Evolutionary conservation across 2,797 vertebrate species (phyloP), one percentile per base, ranked within the genome.

Genomic region (Iguana delicatissima): DNA sequence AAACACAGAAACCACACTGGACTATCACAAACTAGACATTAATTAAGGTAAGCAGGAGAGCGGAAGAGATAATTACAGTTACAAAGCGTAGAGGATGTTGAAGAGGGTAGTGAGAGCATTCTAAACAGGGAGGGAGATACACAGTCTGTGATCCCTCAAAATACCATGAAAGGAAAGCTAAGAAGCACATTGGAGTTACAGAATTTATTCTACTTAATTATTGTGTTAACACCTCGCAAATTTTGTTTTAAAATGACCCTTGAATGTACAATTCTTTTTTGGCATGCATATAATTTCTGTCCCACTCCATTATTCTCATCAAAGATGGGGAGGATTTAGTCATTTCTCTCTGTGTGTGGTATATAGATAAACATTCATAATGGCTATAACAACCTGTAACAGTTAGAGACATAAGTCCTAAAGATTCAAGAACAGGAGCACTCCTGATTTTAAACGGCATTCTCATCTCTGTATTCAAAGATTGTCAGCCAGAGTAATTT

Each of bases 21-120:
- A 92, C 80, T 88, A 94, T 92, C 92, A 94, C 72, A 92, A 94
- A 95, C 90, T 93, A 95, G 91, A 91, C 91, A 95, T 96, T 96
- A 97, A 96, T 96, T 96, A 96, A 94, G 26, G 85, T 93, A 95
- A 94, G 69, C 84, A 91, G 62, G 90, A 83, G 83, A 93, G 86
- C 93, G 90, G 72, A 95, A 52, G 89, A 82, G 90, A 89, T 94
- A 96, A 92, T 94, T 96, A 89, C 32, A 92, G 64, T 92, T 93
- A 84, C 18, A 12, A 93, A 93, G 4, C 91, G 77, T 91, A 91
- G 89, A 91, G 84, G 91, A 92, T 89, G 46, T 92, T 95, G 92
- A 76, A 93, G 90, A 93, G 59, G 91, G 16, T 83, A 89, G 86
- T 83, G 82, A 94, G 73, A 79, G 12, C 83, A 89, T 93, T 91